Evolutionary conservation across 2,113 vertebrate species (phyloP), one percentile per base, ranked within the genome.

Genomic region (Gavialis gangeticus): DNA sequence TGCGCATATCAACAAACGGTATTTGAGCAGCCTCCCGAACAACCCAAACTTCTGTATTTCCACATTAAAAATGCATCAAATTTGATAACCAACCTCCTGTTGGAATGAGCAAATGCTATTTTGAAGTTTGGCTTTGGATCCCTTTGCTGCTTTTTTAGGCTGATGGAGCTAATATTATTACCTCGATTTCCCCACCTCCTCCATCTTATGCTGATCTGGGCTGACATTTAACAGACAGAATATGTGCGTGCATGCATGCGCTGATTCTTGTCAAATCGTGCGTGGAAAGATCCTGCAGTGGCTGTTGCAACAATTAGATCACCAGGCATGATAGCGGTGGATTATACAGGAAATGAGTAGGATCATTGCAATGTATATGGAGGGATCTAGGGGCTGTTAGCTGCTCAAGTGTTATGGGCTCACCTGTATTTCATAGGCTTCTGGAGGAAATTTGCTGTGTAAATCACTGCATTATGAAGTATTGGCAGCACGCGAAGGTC

Each of bases 1-100:
- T 16, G 8, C 0, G 0, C 57, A 11, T 17, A 21, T 75, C 79
- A 24, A 34, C 22, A 24, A 37, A 46, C 46, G 54, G 4, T 76
- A 17, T 59, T 7, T 17, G 64, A 95, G 60, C 54, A 90, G n/a
- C 34, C 3, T 10, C 87, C 6, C 17, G 75, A 87, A 57, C 73
- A 79, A 34, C 12, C 12, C 15, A 8, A 73, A 0, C 66, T 88
- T 87, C 56, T 89, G 5, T 71, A 62, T 27, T 9, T 82, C 9
- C 18, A 69, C 9, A 82, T 15, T 21, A 9, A 66, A 64, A 88
- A 67, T 59, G 13, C 0, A 46, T 21, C 11, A 24, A 69, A 25
- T 6, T 80, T 25, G 24, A 24, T 46, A 60, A 30, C 14, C 79
- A 46, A 46, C 14, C 89, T 81, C 73, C 30, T 3, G 3, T 0